Conservation (phyloP, 2,113 vertebrate species). For the Candoia aspera region DNA sequence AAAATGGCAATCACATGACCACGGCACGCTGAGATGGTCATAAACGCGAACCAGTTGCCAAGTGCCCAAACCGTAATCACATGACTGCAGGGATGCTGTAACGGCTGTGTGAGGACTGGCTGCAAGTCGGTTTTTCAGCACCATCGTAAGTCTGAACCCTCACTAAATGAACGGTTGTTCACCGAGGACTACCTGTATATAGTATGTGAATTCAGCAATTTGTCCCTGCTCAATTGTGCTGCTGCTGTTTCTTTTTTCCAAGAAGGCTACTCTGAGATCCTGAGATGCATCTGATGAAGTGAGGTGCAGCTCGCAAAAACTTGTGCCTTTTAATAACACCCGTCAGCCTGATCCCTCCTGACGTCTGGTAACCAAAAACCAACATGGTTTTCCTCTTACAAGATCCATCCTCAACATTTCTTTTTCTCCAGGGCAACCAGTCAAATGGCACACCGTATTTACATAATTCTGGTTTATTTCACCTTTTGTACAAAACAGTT, state of each 20-base stretch:
- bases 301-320: background rate
- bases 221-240: background rate
- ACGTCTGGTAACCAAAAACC: background rate
- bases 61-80: no score
- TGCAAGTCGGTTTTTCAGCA: no score
- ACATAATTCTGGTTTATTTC: constrained; percentile 33
- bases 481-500: constrained; percentile 23
- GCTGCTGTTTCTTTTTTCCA: background rate
- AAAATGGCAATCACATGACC: no score
- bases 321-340: background rate
- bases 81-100: no score
- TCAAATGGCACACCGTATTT: background rate
- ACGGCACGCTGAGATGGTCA: no score
- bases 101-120: no score
- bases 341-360: background rate
- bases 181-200: background rate
- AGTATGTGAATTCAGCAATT: background rate
- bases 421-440: background rate
- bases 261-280: background rate
- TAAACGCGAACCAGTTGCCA: no score
- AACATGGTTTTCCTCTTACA: no score
- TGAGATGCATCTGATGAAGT: background rate
- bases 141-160: no score
- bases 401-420: background rate
- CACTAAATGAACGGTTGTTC: no score